Evolutionary conservation across 2,797 vertebrate genomes (phyloP).

Genomic region (Etheostoma nigrum): DNA sequence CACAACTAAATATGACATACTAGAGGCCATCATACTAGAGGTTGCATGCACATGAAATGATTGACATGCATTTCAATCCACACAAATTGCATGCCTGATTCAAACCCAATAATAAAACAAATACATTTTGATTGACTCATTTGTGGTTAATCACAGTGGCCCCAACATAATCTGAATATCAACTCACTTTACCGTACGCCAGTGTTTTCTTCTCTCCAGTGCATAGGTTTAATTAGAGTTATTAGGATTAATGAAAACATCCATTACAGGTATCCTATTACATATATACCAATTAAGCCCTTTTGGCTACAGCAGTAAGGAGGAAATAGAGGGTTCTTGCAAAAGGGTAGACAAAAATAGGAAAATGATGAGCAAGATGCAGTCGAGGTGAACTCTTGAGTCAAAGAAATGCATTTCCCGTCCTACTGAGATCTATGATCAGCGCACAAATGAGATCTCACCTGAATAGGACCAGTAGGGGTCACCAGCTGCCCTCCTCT

Average conservation of each 20-base stretch:
- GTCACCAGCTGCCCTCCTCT: conserved; percentile 91
- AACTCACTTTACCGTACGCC: conserved; percentile 27
- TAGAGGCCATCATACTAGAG: background rate
- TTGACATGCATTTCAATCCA: background rate
- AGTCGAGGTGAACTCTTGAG: conserved; percentile 20
- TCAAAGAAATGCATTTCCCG: conserved; percentile 36
- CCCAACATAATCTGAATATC: conserved; percentile 31
- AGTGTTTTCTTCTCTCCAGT: conserved; percentile 29
- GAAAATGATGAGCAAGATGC: conserved; percentile 31
- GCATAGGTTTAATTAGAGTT: conserved; percentile 60
- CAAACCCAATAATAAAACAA: background rate
- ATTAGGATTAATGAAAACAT: conserved; percentile 44
- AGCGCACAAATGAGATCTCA: conserved; percentile 76
- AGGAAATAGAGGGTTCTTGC: background rate
- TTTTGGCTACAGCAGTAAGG: conserved; percentile 3
- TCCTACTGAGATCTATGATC: conserved; percentile 28
- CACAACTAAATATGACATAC: background rate
- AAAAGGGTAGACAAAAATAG: conserved; percentile 38
- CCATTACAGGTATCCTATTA: conserved; percentile 29
- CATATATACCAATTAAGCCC: conserved; percentile 30
- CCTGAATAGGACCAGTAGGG: conserved; percentile 99
- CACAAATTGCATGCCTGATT: background rate
- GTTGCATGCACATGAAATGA: background rate
- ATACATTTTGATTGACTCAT: conserved; percentile 24
- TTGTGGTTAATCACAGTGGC: conserved; percentile 20